Base-by-base conservation (phyloP, 2,888 invertebrate species). In the Lochmaea capreae region DNA sequence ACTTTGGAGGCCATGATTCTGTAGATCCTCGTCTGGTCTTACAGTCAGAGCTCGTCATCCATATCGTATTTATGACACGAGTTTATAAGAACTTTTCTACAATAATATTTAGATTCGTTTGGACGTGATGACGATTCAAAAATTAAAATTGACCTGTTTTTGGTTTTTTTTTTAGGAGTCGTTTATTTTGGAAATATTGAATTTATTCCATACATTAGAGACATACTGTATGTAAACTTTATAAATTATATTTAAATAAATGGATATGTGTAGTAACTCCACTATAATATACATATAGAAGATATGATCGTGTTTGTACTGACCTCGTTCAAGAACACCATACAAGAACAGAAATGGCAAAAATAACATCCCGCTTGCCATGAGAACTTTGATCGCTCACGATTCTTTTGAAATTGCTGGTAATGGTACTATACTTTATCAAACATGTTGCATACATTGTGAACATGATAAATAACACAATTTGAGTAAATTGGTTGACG, bases 371-470 rank as follows among this genome's bases (percentile, higher is more conserved):
- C 33, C 59, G 68, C 39, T 68, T 46, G 33, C 68, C 68, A 61
- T 68, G 61, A 61, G 68, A 68, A 68, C 68, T 43, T 18, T 43
- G 49, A 61, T 61, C 49, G 58, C 61, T 68, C 68, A 68, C 68
- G 68, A 68, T 43, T 68, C 10, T 61, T 33, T 59, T 66, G 39
- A 61, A 68, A 68, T 61, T 33, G 61, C 43, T 63, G 43, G 16
- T 63, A 16, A 63, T 63, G 42, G 43, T 63, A 16, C 26, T 42
- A 63, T 43, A 54, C 18, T 54, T 54, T 54, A 54, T 54, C 54
- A 54, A 54, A 54, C 54, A 54, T 54, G 52, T 16, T 52, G 52
- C 33, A 58, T 1, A 58, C 58, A 58, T 58, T 58, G 59, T 33
- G 59, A 59, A 59, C 59, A 59, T 33, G 59, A 59, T 33, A 33